Evolutionary conservation across 2,797 vertebrate genomes (phyloP).

Genomic region (Nyctibius grandis): DNA sequence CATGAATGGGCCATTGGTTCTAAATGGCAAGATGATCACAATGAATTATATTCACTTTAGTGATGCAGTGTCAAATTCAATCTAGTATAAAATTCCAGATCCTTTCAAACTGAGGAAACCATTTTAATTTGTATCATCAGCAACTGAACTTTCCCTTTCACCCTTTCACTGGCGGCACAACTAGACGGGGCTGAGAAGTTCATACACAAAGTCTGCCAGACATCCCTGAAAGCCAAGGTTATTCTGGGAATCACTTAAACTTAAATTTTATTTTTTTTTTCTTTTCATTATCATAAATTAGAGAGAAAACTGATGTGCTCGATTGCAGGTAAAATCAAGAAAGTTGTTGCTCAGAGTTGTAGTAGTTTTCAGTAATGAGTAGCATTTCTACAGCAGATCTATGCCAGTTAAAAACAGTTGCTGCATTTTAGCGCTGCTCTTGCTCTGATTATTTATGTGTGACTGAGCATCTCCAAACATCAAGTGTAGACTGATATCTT

Average conservation of each 20-base stretch:
- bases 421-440: neutral
- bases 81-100: slow-evolving; percentile 21
- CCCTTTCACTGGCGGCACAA: neutral
- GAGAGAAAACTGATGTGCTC: neutral
- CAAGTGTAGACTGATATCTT: neutral
- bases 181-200: neutral
- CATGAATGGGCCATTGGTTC: slow-evolving; percentile 59
- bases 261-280: too few relatives aligned
- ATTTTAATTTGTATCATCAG: neutral
- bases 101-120: neutral
- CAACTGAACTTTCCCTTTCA: neutral
- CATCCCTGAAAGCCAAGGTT: neutral
- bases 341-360: neutral
- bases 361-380: neutral
- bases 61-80: slow-evolving; percentile 45
- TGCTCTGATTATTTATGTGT: neutral
- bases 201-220: neutral
- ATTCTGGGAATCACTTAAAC: neutral
- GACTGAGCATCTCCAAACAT: neutral
- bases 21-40: slow-evolving; percentile 46
- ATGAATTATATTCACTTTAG: slow-evolving; percentile 59
- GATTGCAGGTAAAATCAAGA: neutral
- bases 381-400: neutral
- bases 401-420: neutral
- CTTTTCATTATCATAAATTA: neutral